phyloP scores from a whole-genome alignment of 2,113 vertebrate species.

The Chinchilla lanigera region DNA sequence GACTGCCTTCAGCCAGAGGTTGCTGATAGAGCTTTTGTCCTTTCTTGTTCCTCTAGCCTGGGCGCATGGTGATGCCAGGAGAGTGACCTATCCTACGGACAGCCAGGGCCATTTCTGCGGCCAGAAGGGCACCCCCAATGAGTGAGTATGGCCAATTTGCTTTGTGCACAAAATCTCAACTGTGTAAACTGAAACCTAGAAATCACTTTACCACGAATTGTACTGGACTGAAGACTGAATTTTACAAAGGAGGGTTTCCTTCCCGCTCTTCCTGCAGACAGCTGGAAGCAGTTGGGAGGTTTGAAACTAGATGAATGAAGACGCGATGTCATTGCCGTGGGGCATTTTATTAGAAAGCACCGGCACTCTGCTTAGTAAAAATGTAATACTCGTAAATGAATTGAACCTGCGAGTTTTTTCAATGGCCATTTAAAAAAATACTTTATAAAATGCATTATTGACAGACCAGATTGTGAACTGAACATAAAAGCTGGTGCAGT shows the following conservation, averaged over 20 bases:
- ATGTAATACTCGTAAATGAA: constrained; percentile 19
- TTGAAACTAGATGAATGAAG: not conserved
- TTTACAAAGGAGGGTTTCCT: not conserved
- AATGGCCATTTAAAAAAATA: constrained; percentile 47
- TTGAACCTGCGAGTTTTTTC: not conserved
- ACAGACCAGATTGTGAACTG: constrained; percentile 22
- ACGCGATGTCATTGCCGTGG: not conserved
- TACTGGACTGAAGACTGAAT: not conserved
- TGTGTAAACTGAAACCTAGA: not conserved
- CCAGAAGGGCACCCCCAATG: constrained; percentile 92
- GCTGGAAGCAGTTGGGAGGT: not conserved
- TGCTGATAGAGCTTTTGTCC: constrained; percentile 50
- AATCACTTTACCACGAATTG: not conserved
- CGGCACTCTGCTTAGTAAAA: constrained; percentile 54
- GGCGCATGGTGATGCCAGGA: constrained; percentile 96
- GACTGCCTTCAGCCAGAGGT: constrained; percentile 21
- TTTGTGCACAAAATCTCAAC: constrained; percentile 26
- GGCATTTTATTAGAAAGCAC: constrained; percentile 35
- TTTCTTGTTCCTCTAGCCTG: constrained; percentile 90
- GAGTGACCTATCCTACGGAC: constrained; percentile 96
- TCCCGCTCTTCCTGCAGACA: not conserved
- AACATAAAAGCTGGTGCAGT: not conserved
- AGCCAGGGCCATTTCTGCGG: constrained; percentile 97
- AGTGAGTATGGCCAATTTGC: constrained; percentile 89
- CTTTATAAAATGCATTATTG: not conserved